Base-by-base conservation (phyloP, 2,113 vertebrate genomes). In the Poeciliopsis prolifica region DNA sequence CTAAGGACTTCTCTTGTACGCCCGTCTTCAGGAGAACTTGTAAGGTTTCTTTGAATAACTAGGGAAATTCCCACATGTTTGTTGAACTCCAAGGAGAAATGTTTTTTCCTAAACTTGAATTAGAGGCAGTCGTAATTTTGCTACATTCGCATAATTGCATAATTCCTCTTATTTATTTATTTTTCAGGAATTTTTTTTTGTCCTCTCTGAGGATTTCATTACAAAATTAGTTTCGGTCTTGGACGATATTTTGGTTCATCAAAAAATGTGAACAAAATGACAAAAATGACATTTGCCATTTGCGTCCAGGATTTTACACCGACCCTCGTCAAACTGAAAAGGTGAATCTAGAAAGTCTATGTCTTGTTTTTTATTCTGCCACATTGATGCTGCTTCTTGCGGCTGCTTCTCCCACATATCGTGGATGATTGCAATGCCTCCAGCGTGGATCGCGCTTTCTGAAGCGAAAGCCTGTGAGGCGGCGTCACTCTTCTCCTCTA, bases 401-500 rank as follows among this genome's bases (percentile, higher is more conserved):
- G 30, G 31, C 64, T n/a, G 66, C 80, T 44, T 64, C 44, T 2
- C 35, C 48, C 22, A 75, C 37, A 72, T 62, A 33, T 24, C 9
- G 64, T 66, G 65, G 62, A 72, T 7, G 62, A 78, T 61, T 75
- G 75, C 64, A 70, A 70, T 73, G 78, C 84, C 40, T 86, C 85
- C 65, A 40, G 78, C 67, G 67, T 70, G 71, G 68, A 54, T 75
- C 40, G 72, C 75, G 76, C 71, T 74, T 79, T 67, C 68, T 65
- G n/a, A 68, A 78, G 84, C 40, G 30, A 63, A 83, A 81, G 81
- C 74, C 85, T 90, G 81, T 88, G 85, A 89, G 87, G 88, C 86
- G 70, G 87, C 88, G 90, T 91, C 89, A 86, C 87, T 92, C 87
- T 86, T 88, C 90, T 89, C 84, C 84, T 85, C 74, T 91, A 88